Percentiles rank a stretch among this genome's conserved stretches.
Conservation (phyloP, 2,888 invertebrate species). For the Plagodis dolabraria region DNA sequence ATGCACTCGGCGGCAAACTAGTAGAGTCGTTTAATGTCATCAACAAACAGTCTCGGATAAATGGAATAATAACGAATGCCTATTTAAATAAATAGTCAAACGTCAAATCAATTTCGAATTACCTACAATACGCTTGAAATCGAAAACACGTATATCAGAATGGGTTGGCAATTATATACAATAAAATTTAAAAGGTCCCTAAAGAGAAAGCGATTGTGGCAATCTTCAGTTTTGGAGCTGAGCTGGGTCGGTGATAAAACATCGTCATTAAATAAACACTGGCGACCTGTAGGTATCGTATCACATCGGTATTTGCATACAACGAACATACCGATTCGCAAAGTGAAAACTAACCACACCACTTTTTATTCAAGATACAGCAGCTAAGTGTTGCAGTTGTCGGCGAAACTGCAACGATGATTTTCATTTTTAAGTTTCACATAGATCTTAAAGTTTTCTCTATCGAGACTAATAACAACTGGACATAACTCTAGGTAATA, state of each 20-base stretch:
- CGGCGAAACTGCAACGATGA: slow-evolving; percentile 26
- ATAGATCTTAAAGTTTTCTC: neutral
- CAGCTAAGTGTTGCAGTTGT: slow-evolving; percentile 36
- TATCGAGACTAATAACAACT: too few relatives aligned
- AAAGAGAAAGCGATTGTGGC: slow-evolving; percentile 47
- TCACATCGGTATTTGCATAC: slow-evolving; percentile 48
- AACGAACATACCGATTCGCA: slow-evolving; percentile 53
- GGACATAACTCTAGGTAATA: too few relatives aligned
- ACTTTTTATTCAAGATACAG: slow-evolving; percentile 47
- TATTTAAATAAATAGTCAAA: neutral
- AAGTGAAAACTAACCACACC: slow-evolving; percentile 59
- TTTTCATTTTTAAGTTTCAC: neutral
- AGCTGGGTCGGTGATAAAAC: slow-evolving; percentile 51
- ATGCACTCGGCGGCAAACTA: slow-evolving; percentile 14
- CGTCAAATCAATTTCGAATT: too few relatives aligned
- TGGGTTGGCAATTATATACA: slow-evolving; percentile 1
- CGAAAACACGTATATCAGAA: neutral
- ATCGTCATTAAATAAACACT: slow-evolving; percentile 56
- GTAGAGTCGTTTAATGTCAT: neutral
- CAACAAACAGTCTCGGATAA: neutral
- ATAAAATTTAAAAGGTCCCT: slow-evolving; percentile 32
- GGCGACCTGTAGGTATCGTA: slow-evolving; percentile 42
- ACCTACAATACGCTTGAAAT: neutral
- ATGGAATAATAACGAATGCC: neutral
- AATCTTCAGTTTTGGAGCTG: slow-evolving; percentile 31